Evolutionary conservation across 1,140 invertebrate species (phyloP).

Genomic region (Monomorium pharaonis): DNA sequence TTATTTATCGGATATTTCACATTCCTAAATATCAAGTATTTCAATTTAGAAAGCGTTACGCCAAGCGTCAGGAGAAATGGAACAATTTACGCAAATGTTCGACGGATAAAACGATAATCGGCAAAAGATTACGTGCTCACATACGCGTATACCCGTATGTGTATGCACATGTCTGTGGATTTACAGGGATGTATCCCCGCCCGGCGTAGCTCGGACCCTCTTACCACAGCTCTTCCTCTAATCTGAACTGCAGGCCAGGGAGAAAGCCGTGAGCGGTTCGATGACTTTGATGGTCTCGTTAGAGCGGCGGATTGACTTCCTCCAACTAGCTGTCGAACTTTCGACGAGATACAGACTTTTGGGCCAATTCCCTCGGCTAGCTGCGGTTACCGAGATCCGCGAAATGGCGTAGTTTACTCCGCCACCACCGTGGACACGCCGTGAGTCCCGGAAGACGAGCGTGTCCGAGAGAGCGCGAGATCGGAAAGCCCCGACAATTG

Average conservation of each 20-base stretch:
- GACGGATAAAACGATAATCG: background rate
- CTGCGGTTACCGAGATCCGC: slow-evolving; percentile 34
- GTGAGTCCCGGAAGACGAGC: slow-evolving; percentile 36
- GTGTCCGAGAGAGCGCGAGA: slow-evolving; percentile 16
- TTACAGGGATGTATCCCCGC: background rate
- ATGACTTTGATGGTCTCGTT: slow-evolving; percentile 67
- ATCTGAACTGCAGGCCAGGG: slow-evolving; percentile 44
- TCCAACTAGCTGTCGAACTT: slow-evolving; percentile 66
- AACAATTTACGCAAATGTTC: background rate
- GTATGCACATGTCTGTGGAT: background rate
- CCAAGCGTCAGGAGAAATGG: background rate
- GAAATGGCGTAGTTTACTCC: slow-evolving; percentile 44
- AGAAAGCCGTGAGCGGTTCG: slow-evolving; percentile 36
- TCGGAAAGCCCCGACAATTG: slow-evolving; percentile 48
- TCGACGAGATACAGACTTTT: slow-evolving; percentile 64
- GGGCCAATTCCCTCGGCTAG: slow-evolving; percentile 51
- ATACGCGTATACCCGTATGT: background rate
- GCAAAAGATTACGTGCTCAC: background rate
- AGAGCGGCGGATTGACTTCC: slow-evolving; percentile 66
- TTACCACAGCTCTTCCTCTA: slow-evolving; percentile 53
- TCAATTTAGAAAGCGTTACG: background rate
- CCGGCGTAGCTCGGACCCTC: slow-evolving; percentile 6
- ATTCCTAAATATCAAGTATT: background rate
- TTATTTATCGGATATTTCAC: background rate
- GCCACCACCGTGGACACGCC: slow-evolving; percentile 20